A percentile compares a stretch with the other conserved stretches of the same genome.
Conservation (phyloP, 1,140 invertebrate genomes). For the Lineus longissimus region DNA sequence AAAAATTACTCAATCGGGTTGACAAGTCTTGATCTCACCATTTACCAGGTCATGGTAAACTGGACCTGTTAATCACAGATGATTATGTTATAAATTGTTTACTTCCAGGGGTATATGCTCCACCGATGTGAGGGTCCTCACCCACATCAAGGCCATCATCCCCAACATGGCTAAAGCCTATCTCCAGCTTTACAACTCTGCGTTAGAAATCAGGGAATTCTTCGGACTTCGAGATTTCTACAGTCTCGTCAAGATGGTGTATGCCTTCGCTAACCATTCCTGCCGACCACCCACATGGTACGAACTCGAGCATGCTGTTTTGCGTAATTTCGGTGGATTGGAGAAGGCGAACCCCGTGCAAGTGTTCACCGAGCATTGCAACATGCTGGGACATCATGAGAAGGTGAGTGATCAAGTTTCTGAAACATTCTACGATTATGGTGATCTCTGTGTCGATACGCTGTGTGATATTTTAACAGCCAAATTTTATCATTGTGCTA, state of each 20-base stretch:
- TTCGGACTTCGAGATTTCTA: slow-evolving; percentile 52
- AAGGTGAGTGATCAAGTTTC: slow-evolving; percentile 7
- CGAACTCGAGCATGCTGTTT: slow-evolving; percentile 34
- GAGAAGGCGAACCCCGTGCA: slow-evolving; percentile 30
- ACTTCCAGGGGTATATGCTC: slow-evolving; percentile 38
- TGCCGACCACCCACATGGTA: slow-evolving; percentile 24
- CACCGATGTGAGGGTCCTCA: slow-evolving; percentile 19
- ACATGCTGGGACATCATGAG: slow-evolving; percentile 13
- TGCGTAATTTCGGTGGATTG: slow-evolving; percentile 42
- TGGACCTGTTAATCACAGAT: too few relatives aligned
- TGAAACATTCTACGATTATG: too few relatives aligned
- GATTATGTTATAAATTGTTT: too few relatives aligned
- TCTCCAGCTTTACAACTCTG: slow-evolving; percentile 28
- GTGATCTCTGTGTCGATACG: too few relatives aligned
- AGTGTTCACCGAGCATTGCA: slow-evolving; percentile 28
- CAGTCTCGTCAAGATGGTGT: slow-evolving; percentile 46
- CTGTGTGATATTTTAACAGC: too few relatives aligned
- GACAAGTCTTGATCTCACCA: too few relatives aligned
- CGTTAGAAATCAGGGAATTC: slow-evolving; percentile 37
- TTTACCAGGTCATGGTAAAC: too few relatives aligned
- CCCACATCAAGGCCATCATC: slow-evolving; percentile 23
- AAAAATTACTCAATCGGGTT: too few relatives aligned
- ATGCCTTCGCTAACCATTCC: slow-evolving; percentile 25
- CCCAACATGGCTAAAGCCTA: slow-evolving; percentile 35
- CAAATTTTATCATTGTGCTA: too few relatives aligned